Evolutionary conservation across 1,140 invertebrate genomes (phyloP).

Genomic region (Bombus waltoni): DNA sequence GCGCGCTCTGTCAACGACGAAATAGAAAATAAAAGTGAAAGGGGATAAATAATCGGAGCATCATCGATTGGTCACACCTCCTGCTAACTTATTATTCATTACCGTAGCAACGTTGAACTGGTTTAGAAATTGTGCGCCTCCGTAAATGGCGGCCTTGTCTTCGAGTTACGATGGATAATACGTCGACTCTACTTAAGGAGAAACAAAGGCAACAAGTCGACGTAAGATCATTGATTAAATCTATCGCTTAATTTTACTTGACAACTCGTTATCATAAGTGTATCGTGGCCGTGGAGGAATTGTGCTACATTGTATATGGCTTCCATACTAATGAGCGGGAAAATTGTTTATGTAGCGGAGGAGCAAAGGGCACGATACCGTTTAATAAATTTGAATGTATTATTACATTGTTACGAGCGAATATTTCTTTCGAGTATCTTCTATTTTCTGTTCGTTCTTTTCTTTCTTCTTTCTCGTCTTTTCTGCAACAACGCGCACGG

Average conservation of each 20-base stretch:
- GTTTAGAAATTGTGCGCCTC: conserved; percentile 28
- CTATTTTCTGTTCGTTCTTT: not conserved
- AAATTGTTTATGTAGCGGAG: not conserved
- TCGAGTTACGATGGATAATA: conserved; percentile 26
- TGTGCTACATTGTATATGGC: conserved; percentile 1
- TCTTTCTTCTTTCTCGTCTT: not conserved
- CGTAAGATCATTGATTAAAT: conserved; percentile 51
- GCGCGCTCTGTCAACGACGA: not conserved
- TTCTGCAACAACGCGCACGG: too few species aligned
- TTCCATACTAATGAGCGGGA: not conserved
- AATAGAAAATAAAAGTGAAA: too few species aligned
- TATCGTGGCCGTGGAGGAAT: not conserved
- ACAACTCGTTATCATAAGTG: conserved; percentile 33
- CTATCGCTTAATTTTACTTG: conserved; percentile 36
- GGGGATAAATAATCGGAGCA: not conserved
- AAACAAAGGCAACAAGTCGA: conserved; percentile 19
- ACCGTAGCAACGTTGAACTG: conserved; percentile 15
- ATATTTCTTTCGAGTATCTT: not conserved
- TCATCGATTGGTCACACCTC: conserved; percentile 15
- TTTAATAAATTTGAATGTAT: not conserved
- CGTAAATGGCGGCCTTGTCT: conserved; percentile 37
- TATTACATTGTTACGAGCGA: not conserved
- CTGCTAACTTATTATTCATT: conserved; percentile 14
- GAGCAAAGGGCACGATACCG: not conserved
- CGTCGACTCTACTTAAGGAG: not conserved